phyloP scores from a whole-genome alignment of 2,113 vertebrate species.

The Chaetodon auriga region DNA sequence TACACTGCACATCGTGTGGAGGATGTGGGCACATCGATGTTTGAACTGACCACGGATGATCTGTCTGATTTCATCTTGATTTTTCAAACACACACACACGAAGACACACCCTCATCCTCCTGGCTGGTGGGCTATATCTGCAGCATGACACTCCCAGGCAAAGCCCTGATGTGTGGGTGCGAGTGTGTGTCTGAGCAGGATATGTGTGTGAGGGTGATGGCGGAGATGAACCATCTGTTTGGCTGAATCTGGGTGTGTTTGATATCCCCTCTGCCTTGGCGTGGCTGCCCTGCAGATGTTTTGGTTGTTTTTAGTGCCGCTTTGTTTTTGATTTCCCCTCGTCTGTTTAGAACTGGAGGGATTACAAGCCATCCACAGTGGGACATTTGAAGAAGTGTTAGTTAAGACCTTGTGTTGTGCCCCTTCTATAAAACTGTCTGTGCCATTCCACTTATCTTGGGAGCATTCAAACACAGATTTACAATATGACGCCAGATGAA shows the following conservation, averaged over 20 bases:
- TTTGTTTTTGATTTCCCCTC: conserved; percentile 77
- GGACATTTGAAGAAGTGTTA: conserved; percentile 69
- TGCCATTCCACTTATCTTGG: conserved; percentile 33
- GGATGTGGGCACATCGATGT: neutral
- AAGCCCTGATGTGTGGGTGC: conserved; percentile 28
- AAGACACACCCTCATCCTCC: conserved; percentile 1
- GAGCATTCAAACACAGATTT: conserved; percentile 24
- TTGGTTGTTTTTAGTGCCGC: conserved; percentile 75
- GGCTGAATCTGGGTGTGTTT: conserved; percentile 60
- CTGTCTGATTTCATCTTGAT: conserved; percentile 12
- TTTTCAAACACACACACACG: conserved; percentile 32
- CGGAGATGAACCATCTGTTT: conserved; percentile 80
- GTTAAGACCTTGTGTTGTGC: conserved; percentile 22
- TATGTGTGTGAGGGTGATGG: conserved; percentile 72
- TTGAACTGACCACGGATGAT: neutral
- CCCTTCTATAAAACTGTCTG: conserved; percentile 47
- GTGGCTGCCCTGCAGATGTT: conserved; percentile 76
- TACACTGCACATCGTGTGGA: conserved; percentile 6
- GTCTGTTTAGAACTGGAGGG: conserved; percentile 74
- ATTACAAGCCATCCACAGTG: conserved; percentile 66
- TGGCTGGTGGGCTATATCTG: conserved; percentile 23
- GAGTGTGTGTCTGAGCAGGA: conserved; percentile 43
- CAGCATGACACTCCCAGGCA: conserved; percentile 34
- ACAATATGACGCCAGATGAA: conserved; percentile 5
- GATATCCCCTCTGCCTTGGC: conserved; percentile 47